Percentiles rank a stretch among this genome's conserved stretches.
phyloP scores from a whole-genome alignment of 1,140 invertebrate species.

The Hycleus phaleratus region DNA sequence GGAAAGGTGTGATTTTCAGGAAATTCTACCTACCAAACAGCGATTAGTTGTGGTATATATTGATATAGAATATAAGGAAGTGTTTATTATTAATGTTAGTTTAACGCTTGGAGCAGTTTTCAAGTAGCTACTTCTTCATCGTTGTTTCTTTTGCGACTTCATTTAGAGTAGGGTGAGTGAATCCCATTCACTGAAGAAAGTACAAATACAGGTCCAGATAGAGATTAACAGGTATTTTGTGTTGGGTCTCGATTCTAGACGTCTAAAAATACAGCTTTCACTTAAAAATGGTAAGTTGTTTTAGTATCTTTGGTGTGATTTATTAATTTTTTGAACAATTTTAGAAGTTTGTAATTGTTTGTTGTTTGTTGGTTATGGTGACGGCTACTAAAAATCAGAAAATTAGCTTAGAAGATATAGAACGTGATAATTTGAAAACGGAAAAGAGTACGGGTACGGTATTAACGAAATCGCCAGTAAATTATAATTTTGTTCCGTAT shows the following conservation, averaged over 20 bases:
- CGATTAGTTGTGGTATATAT: too few species aligned
- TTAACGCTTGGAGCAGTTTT: too few species aligned
- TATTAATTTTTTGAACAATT: neutral
- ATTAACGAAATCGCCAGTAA: neutral
- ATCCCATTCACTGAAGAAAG: conserved; percentile 10
- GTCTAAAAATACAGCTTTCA: neutral
- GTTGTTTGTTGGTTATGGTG: neutral
- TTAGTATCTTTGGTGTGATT: neutral
- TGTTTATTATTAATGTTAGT: too few species aligned
- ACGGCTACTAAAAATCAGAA: conserved; percentile 15
- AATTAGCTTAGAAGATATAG: conserved; percentile 31
- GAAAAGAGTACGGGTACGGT: neutral
- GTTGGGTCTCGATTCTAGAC: neutral
- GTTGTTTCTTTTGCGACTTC: too few species aligned
- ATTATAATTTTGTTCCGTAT: conserved; percentile 27
- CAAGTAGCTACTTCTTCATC: too few species aligned
- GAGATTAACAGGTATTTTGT: conserved; percentile 1
- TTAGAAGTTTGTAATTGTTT: neutral
- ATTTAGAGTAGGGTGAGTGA: neutral
- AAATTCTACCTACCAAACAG: too few species aligned
- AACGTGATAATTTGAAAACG: conserved; percentile 23
- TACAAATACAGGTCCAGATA: conserved; percentile 7
- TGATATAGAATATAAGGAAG: too few species aligned
- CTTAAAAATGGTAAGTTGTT: neutral
- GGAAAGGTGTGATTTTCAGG: too few species aligned